These are phyloP conservation scores for Amphiura filiformis DNA, from an alignment of 35 echinoderm and acorn worm species.

Conservation along the genomic window DNA sequence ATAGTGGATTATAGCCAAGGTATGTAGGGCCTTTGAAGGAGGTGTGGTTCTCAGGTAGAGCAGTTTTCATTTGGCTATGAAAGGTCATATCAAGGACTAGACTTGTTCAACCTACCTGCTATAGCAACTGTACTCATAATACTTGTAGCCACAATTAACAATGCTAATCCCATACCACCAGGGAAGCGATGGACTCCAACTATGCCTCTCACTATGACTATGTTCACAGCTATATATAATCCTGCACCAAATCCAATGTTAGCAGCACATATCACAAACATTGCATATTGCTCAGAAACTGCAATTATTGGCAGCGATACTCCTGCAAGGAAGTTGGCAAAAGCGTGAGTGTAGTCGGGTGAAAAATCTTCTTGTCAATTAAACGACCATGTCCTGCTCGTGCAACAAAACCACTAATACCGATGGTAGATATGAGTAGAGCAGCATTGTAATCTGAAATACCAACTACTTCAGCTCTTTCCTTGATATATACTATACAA, in stretches of 20 bases:
- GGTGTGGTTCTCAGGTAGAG: too few relatives aligned
- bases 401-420: background rate
- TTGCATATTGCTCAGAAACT: background rate
- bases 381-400: background rate
- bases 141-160: background rate
- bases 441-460: background rate
- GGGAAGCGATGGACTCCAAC: background rate
- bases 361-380: background rate
- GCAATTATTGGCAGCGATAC: background rate
- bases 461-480: background rate
- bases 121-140: background rate
- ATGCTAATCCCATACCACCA: background rate
- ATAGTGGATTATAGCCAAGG: too few relatives aligned
- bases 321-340: too few relatives aligned
- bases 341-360: background rate
- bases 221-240: background rate
- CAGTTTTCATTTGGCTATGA: too few relatives aligned
- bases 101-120: too few relatives aligned
- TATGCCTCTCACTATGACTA: background rate
- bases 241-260: background rate
- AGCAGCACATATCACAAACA: background rate
- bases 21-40: too few relatives aligned
- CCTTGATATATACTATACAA: background rate
- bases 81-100: too few relatives aligned
- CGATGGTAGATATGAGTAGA: conserved; percentile 1